These are phyloP conservation scores for Cossypha polioptera DNA, from an alignment of 2,797 vertebrate species.

Conservation along the genomic window DNA sequence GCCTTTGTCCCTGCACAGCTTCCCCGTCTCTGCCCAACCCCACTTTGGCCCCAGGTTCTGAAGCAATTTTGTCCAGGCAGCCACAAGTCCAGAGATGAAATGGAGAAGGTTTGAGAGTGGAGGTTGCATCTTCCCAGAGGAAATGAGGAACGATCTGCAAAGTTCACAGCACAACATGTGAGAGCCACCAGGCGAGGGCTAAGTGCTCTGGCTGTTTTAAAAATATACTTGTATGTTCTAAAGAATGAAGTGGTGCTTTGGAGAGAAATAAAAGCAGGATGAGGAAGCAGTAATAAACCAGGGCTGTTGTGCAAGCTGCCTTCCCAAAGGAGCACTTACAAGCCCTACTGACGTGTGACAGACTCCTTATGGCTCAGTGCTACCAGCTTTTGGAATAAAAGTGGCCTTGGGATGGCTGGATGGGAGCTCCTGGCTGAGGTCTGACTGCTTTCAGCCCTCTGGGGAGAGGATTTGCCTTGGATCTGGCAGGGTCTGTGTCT, in stretches of 20 bases:
- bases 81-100: not conserved
- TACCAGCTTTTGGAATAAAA: not conserved
- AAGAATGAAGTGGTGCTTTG: conserved; percentile 14
- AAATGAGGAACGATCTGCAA: not conserved
- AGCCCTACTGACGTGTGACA: not conserved
- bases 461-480: not conserved
- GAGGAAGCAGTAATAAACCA: conserved; percentile 28
- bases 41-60: not conserved
- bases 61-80: not conserved
- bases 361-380: not conserved
- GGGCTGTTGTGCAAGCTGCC: not conserved
- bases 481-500: not conserved
- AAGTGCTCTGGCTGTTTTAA: not conserved
- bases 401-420: not conserved
- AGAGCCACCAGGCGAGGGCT: not conserved
- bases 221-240: conserved; percentile 35
- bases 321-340: conserved; percentile 5
- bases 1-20: not conserved
- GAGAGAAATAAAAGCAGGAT: conserved; percentile 36
- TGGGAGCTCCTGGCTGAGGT: not conserved
- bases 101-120: not conserved
- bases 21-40: not conserved
- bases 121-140: not conserved
- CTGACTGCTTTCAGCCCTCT: not conserved
- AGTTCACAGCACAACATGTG: not conserved